Evolutionary conservation across 2,113 vertebrate genomes (phyloP), one percentile per base, ranked within the genome.

Genomic region (Heterotis niloticus): DNA sequence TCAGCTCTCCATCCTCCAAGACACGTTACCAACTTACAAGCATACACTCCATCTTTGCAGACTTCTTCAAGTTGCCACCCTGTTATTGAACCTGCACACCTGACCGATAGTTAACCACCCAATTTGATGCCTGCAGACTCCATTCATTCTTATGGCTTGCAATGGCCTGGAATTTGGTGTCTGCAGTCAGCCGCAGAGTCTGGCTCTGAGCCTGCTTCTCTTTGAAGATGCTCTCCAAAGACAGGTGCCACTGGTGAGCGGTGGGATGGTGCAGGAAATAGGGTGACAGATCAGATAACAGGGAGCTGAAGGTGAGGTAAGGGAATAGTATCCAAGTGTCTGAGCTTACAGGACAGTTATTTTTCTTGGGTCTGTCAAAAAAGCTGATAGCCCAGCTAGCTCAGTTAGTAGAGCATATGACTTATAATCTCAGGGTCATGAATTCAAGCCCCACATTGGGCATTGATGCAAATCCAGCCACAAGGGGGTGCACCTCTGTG

Each of bases 201-300:
- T 60, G 65, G 66, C 77, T n/a, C 66, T 24, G 20, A 70, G 24
- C 77, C 66, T 59, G 52, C 64, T 18, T 10, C 69, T 26, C 77
- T 5, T 26, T 24, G 2, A 44, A 57, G n/a, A 26, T 62, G 24
- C 20, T 20, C 51, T 51, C 76, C 24, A 29, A 65, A 68, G 76
- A 57, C 23, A 17, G 65, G 76, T 14, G 51, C 65, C 66, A 23
- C 52, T 59, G 66, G 65, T 59, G 66, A 59, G 26, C 65, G 69
- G 16, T n/a, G 64, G 0, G 17, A 57, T 20, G 16, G 26, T 0
- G 7, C 54, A 73, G 23, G 34, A 44, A 44, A 44, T n/a, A n/a
- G n/a, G n/a, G n/a, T n/a, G n/a, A n/a, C 34, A 44, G 34, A 44
- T 44, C 64, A 56, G 1, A 59, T 57, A 74, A 23, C 23, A 74